phyloP scores from a whole-genome alignment of 2,888 invertebrate species.

The Julus scanicus region DNA sequence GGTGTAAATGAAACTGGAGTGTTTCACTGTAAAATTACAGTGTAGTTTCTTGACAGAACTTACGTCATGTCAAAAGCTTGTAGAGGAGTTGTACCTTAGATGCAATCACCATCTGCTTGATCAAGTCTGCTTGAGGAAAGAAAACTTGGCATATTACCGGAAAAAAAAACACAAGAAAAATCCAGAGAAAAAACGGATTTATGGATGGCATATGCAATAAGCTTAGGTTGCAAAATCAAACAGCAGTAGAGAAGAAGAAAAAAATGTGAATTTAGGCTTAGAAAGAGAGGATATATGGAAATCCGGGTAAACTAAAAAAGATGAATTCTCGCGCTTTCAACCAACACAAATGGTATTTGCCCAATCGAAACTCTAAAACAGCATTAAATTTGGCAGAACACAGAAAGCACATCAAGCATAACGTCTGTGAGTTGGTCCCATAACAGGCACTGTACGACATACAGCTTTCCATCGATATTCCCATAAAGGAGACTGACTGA shows the following conservation, averaged over 20 bases:
- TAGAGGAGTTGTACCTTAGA: background rate
- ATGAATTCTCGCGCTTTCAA: constrained; percentile 26
- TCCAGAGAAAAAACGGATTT: constrained; percentile 38
- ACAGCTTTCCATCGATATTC: constrained; percentile 28
- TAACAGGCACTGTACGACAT: background rate
- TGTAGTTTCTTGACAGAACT: background rate
- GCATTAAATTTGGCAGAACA: constrained; percentile 43
- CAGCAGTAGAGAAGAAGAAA: background rate
- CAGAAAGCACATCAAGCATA: constrained; percentile 30
- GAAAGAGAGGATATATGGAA: constrained; percentile 11
- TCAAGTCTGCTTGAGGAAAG: background rate
- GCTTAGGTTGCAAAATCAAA: constrained; percentile 41
- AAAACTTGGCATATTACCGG: background rate
- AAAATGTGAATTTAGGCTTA: background rate
- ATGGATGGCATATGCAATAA: background rate
- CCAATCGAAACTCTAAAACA: constrained; percentile 37
- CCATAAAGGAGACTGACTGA: constrained; percentile 17
- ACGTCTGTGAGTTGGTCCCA: constrained; percentile 13
- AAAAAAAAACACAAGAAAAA: background rate
- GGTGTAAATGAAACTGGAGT: background rate
- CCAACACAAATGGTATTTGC: constrained; percentile 29
- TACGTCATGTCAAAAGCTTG: background rate
- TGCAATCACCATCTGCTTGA: background rate
- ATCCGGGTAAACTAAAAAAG: constrained; percentile 24
- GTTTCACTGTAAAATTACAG: background rate